Base-by-base conservation (phyloP, 2,888 invertebrate genomes). In the Caenorhabditis uteleia region DNA sequence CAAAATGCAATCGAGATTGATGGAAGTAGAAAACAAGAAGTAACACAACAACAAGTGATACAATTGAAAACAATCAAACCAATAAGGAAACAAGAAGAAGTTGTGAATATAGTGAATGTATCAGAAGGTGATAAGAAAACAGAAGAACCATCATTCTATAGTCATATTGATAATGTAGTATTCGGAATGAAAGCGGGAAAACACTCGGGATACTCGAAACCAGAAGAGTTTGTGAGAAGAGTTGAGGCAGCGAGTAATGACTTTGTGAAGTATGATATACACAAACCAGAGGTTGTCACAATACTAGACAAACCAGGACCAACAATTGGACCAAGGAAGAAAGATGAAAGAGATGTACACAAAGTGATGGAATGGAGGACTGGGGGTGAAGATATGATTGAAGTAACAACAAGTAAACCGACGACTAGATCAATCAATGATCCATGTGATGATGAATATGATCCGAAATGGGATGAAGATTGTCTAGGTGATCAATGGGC, bases 391-490 rank as follows among this genome's bases (percentile, higher is more conserved):
- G 29, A 8, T 8, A 8, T 29, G 29, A 29, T 29, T 29, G 29
- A 29, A 21, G 16, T 31, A 26, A 53, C 51, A 0, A 36, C 47
- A n/a, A 48, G 25, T 18, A 39, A 21, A 2, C 50, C 55, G 29
- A 34, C 57, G 4, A 57, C 57, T 2, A 33, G 48, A 26, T 55
- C 55, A 14, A 59, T 60, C 3, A 58, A 54, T 33, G 75, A 72
- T 50, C 49, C 68, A 12, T 75, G 75, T 36, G 67, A 68, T 26
- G 69, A 68, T 43, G 64, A 61, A 10, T 70, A 73, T 45, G 70
- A 75, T 57, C 55, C 69, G 10, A 67, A 70, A 50, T 68, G 73
- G 64, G 72, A 72, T 48, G 64, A 57, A 21, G 72, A 72, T 31
- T 72, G 72, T 44, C 39, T 64, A 20, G 69, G 66, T 6, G 72